Base-by-base conservation (phyloP, 2,113 vertebrate genomes). In the Aegotheles bennettii region DNA sequence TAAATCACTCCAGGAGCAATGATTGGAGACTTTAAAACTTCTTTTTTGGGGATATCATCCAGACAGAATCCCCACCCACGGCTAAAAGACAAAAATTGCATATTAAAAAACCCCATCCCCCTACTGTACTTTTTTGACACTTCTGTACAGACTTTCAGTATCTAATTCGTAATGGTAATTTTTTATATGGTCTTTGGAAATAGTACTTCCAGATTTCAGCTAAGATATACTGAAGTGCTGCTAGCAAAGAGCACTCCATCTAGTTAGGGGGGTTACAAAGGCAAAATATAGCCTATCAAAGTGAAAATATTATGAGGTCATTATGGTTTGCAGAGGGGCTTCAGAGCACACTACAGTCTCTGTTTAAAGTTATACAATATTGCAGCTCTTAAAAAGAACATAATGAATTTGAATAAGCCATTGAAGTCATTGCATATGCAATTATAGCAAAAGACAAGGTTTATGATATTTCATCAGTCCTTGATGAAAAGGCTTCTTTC, bases 11-110 rank as follows among this genome's bases (percentile, higher is more conserved):
- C 99, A 2, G 99, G 99, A 70, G 99, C 99, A 70, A 99, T 98
- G 89, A 99, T 10, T 2, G 99, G 98, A 26, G 98, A 98, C 86
- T 98, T 99, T 3, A 99, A 96, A 70, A 99, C 99, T 95, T 98
- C 99, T 97, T 99, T 99, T 73, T 99, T 98, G 2, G 99, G 99
- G 25, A 98, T 94, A 73, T 99, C 99, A 92, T 99, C 99, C 75
- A 99, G 97, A 95, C 99, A 99, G 94, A 98, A 99, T 28, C 99
- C 99, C 99, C 98, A 99, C 3, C 99, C 99, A 4, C 99, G 99
- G 94, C 99, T 99, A 57, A 75, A 95, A 96, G 74, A 83, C 17
- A 93, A 90, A 76, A 90, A 48, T 0, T 47, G 11, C 6, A 1
- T 21, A 75, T 80, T 59, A 56, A 54, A 70, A 69, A 43, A 67